Evolutionary conservation across 92 coral and sea anemone genomes (phyloP).

Genomic region (Meandrina meandrites): DNA sequence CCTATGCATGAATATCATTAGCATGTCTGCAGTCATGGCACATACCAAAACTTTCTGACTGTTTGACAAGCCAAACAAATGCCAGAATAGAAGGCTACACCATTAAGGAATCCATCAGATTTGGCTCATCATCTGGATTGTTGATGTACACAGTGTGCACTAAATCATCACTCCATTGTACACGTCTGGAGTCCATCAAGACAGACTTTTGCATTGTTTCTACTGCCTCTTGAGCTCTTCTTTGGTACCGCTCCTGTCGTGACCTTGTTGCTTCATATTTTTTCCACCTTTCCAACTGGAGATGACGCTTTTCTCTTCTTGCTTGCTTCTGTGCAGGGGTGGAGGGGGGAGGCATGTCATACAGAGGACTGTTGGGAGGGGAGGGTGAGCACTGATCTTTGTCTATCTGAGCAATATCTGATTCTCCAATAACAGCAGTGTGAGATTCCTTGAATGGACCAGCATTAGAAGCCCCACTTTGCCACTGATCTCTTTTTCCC

Average conservation of each 20-base stretch:
- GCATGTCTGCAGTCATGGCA: no score
- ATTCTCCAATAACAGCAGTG: background rate
- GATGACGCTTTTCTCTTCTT: slow-evolving; percentile 59
- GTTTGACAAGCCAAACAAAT: background rate
- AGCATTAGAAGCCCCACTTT: background rate
- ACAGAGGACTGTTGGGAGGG: slow-evolving; percentile 67
- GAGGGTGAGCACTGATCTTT: slow-evolving; percentile 20
- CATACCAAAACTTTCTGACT: no score
- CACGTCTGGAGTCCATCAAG: background rate
- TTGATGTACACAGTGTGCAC: slow-evolving; percentile 45
- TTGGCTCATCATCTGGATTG: background rate
- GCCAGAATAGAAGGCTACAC: background rate
- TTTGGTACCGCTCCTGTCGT: slow-evolving; percentile 66
- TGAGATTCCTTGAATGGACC: background rate
- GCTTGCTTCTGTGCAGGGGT: slow-evolving; percentile 69
- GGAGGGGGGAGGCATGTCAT: slow-evolving; percentile 80
- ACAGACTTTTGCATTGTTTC: background rate
- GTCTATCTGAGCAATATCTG: no score
- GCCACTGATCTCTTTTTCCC: background rate
- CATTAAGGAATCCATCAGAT: background rate
- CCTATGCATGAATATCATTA: no score
- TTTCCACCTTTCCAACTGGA: slow-evolving; percentile 75
- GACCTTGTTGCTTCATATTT: slow-evolving; percentile 51
- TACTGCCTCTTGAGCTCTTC: slow-evolving; percentile 11
- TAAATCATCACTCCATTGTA: slow-evolving; percentile 59